Evolutionary conservation across 2,888 invertebrate species (phyloP), one percentile per base, ranked within the genome.

Genomic region (Cyclophora albipunctata): DNA sequence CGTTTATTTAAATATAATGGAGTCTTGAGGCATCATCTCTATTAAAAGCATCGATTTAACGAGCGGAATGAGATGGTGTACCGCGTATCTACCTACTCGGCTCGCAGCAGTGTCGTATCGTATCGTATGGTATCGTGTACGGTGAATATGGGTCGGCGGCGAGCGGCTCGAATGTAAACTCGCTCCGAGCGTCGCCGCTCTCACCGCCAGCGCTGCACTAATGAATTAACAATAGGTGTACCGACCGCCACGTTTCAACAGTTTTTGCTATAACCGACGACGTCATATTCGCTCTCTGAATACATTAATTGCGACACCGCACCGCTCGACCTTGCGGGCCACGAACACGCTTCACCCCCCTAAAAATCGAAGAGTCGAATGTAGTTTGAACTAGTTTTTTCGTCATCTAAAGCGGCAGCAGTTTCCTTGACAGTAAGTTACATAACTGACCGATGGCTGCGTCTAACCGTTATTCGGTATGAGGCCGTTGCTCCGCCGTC

Each of bases 41-140:
- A 82, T 82, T 82, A 82, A 79, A 81, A 83, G 81, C 81, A 77
- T 81, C 76, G 77, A 83, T 80, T 78, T 79, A 82, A 80, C 82
- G 78, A 79, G 79, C 75, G 73, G 75, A 77, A 78, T 79, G 76
- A 76, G 75, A 80, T 74, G 69, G 77, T 67, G 48, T 55, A 52
- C 63, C 62, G 64, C 58, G 61, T 60, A 63, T 59, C 59, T 60
- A 50, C 45, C 49, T 43, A 43, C 33, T 7, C 4, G n/a, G 7
- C 20, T 20, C 20, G 20, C 20, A 20, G 20, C 20, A 20, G 20
- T 20, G 20, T 20, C 20, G 20, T 20, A 20, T 20, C 20, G 20
- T 20, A 20, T 20, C 4, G n/a, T 42, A 42, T 43, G 43, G 37
- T 37, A 37, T 37, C 37, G 37, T 43, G 43, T 5, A 20, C 20